Evolutionary conservation across 2,797 vertebrate genomes (phyloP), one percentile per base, ranked within the genome.

Genomic region (Poeciliopsis presidionis): DNA sequence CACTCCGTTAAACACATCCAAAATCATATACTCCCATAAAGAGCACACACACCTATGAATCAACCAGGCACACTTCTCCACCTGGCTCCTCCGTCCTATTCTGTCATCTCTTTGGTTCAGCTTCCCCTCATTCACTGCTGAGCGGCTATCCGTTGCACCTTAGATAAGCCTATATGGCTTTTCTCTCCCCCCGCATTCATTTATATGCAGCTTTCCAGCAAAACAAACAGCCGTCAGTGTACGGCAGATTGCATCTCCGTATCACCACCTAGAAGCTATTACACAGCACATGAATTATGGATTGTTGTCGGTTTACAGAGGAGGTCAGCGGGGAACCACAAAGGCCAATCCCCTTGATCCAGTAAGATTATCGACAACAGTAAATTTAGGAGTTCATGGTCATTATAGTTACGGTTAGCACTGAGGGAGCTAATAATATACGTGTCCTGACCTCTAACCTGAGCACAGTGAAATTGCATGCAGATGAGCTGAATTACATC

Each of bases 211-310:
- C 87, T 90, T 86, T 81, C 73, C 74, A 25, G 87, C 86, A 84
- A 88, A 92, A 92, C 92, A 92, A 93, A 92, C 88, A 89, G 78
- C 67, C 78, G 28, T 79, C 80, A 74, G 25, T 90, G 89, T 88
- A 84, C 74, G 63, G 83, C 86, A 77, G 91, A 93, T 90, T 87
- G 78, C 84, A 90, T 90, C 92, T 82, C 79, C 12, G 84, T 87
- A 91, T 91, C 88, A 63, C 78, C 80, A 86, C 80, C 87, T 87
- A 79, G 78, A 87, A 86, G 87, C 82, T 69, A 76, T 84, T 57
- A 84, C 86, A 78, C 75, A 55, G 51, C 69, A 9, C 83, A 91
- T 94, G 92, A 92, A 93, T 93, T 90, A 94, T 93, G 89, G 83
- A 94, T 91, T 4, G 73, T 74, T 80, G 84, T 73, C 78, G 73